Percentiles rank a stretch among this genome's conserved stretches.
Evolutionary conservation across 2,797 vertebrate genomes (phyloP).

Genomic region (Zenarchopterus dispar): DNA sequence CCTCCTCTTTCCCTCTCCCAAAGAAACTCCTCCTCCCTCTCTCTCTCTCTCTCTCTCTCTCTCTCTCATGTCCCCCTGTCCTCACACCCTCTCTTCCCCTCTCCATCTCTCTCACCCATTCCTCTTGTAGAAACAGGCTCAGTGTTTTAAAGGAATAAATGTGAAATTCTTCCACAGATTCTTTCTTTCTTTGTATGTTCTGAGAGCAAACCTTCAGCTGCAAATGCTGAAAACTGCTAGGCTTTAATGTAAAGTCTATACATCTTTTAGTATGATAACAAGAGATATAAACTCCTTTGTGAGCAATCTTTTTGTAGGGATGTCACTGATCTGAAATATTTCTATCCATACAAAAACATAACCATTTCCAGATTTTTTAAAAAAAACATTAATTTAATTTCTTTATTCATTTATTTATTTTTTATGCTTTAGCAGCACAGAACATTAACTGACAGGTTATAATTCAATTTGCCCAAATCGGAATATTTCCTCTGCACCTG

Average conservation of each 20-base stretch:
- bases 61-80: constrained; percentile 50
- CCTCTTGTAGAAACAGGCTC: constrained; percentile 15
- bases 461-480: constrained; percentile 9
- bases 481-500: constrained; percentile 15
- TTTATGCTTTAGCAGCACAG: background rate
- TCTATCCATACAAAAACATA: too few species aligned
- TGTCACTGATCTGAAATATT: too few species aligned
- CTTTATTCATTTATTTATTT: too few species aligned
- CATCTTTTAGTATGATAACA: constrained; percentile 1
- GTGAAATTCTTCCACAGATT: background rate
- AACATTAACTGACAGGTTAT: constrained; percentile 1
- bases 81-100: constrained; percentile 20
- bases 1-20: constrained; percentile 55
- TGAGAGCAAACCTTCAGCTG: constrained; percentile 10
- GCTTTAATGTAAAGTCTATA: constrained; percentile 6
- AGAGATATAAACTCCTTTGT: background rate
- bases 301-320: too few species aligned
- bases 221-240: constrained; percentile 14
- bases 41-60: constrained; percentile 38
- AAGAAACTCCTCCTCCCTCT: constrained; percentile 56
- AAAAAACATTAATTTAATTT: constrained; percentile 1
- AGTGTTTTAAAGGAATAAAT: constrained; percentile 20
- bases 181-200: constrained; percentile 4
- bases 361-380: too few species aligned
- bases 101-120: constrained; percentile 21